Evolutionary conservation across 2,888 invertebrate species (phyloP), one percentile per base, ranked within the genome.

Genomic region (Eristalis intricaria): DNA sequence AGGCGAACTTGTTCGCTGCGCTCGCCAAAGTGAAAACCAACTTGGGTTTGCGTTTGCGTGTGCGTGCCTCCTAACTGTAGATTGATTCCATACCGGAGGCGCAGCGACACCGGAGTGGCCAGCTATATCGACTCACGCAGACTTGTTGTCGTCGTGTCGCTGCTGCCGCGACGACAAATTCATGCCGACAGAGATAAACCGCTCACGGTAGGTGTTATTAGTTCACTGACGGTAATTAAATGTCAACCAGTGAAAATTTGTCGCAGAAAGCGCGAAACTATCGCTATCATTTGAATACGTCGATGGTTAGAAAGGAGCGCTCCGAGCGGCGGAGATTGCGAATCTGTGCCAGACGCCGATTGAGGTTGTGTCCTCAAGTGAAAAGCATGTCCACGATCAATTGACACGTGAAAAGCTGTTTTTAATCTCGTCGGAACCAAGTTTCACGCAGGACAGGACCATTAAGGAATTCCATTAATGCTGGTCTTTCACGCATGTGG

Each of bases 241-340:
- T 85, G 84, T 85, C 84, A 85, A 43, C 81, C 63, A 85, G 84
- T 76, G 81, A 85, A n/a, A 85, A 85, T 68, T 81, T 81, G 70
- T 26, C 1, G 35, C 65, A 65, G 80, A 61, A 80, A 80, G 61
- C 74, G 64, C 60, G 64, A 69, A 65, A 80, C 70, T 80, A 71
- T 84, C 68, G 22, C 76, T 73, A 71, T 75, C 66, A 70, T 75
- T 71, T 76, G 66, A 65, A 69, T 71, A 29, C 2, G 3, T 32
- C 56, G 40, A 22, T 32, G 50, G 32, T 63, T 58, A 64, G 80
- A 50, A 13, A 38, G 38, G 38, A 38, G 8, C 43, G 61, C 43
- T 66, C 8, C 1, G 32, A 32, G 32, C 32, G 29, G 4, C 22
- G 23, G 63, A 40, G 40, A 19, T 19, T 32, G 38, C 50, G 50